Conservation (phyloP, 1,140 invertebrate species). For the Nylanderia fulva region DNA sequence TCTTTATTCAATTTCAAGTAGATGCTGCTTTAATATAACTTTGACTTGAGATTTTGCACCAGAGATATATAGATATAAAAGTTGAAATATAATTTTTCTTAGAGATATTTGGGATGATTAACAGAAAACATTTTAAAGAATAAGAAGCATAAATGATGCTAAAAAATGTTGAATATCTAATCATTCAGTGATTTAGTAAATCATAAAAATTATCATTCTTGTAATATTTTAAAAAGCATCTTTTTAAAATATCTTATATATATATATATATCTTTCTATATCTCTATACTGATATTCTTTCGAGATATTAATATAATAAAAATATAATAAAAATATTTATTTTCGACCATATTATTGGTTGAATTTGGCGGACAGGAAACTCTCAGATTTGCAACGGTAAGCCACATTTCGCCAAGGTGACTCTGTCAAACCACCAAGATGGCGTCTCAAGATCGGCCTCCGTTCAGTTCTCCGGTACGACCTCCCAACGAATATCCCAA, state of each 20-base stretch:
- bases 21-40: not conserved
- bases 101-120: not conserved
- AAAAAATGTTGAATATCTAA: not conserved
- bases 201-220: not conserved
- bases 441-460: slow-evolving; percentile 65
- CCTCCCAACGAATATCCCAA: slow-evolving; percentile 55
- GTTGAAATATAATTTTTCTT: not conserved
- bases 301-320: not conserved
- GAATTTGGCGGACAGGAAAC: not conserved
- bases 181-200: not conserved
- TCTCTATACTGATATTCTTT: no score
- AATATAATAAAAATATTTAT: not conserved
- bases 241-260: no score
- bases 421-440: slow-evolving; percentile 66
- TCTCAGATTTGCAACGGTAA: slow-evolving; percentile 65
- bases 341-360: not conserved
- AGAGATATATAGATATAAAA: not conserved
- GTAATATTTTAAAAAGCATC: not conserved
- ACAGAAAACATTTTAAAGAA: not conserved
- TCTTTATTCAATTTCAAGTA: not conserved
- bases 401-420: slow-evolving; percentile 66
- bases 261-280: no score
- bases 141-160: not conserved
- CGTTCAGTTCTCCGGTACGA: slow-evolving; percentile 37
- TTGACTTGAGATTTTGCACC: not conserved